A percentile compares a stretch with the other conserved stretches of the same genome.
phyloP scores from a whole-genome alignment of 2,113 vertebrate genomes.

The Pitta sordida region DNA sequence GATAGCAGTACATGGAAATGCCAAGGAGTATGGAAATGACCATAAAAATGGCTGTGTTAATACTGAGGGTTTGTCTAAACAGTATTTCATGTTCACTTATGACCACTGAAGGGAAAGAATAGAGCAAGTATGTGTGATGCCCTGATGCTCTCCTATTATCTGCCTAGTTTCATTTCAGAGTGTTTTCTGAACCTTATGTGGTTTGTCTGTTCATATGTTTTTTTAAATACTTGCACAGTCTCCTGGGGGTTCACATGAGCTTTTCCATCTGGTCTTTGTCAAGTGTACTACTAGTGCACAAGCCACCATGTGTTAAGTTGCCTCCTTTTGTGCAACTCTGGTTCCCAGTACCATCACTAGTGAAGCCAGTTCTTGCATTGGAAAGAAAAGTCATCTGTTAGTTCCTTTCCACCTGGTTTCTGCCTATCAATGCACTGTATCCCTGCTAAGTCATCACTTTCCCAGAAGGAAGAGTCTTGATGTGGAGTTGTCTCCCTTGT shows the following conservation, averaged over 20 bases:
- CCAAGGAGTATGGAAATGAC: background rate
- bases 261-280: background rate
- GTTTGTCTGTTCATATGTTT: background rate
- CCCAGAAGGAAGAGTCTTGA: background rate
- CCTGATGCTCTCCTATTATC: background rate
- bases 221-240: background rate
- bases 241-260: background rate
- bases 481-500: background rate
- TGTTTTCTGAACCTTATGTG: background rate
- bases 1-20: background rate
- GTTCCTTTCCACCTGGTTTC: background rate
- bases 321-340: background rate
- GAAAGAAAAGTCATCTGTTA: background rate
- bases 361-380: background rate
- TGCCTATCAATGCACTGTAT: background rate
- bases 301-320: background rate
- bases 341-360: background rate
- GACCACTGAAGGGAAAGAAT: background rate
- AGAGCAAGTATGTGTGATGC: background rate
- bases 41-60: background rate
- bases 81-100: background rate
- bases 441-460: background rate
- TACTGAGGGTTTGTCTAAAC: background rate
- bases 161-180: background rate
- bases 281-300: rapidly evolving